Conservation (phyloP, 2,797 vertebrate genomes). For the Cuniculus paca region DNA sequence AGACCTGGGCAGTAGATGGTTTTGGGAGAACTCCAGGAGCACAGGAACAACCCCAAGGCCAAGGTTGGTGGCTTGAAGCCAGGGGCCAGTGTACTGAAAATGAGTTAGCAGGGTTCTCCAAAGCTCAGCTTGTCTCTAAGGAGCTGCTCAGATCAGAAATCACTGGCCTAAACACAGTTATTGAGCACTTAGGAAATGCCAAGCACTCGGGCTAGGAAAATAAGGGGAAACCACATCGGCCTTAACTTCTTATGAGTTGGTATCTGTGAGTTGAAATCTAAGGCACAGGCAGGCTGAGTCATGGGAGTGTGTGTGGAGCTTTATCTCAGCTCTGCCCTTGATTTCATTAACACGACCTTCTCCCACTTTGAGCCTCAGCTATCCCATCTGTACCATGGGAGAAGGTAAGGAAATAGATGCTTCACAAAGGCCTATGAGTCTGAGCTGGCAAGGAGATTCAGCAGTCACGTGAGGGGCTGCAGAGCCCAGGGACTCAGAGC, state of each 20-base stretch:
- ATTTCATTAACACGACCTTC: neutral
- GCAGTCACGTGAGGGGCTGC: neutral
- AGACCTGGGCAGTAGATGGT: neutral
- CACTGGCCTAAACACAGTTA: constrained; percentile 1
- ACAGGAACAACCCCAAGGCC: neutral
- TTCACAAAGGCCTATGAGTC: neutral
- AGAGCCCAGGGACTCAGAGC: neutral
- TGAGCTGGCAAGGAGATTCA: neutral
- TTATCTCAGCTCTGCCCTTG: neutral
- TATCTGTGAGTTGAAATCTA: neutral
- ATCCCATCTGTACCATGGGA: constrained; percentile 68
- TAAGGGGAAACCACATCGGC: neutral
- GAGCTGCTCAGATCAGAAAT: constrained; percentile 31
- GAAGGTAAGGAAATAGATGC: rapidly evolving
- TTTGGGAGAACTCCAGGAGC: neutral
- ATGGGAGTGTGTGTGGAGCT: neutral
- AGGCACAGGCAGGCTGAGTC: neutral
- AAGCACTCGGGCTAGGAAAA: neutral
- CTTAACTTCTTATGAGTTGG: neutral
- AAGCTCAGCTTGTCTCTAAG: neutral
- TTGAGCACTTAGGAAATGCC: neutral
- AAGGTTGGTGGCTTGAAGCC: neutral
- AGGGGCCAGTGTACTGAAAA: neutral
- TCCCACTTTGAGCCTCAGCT: constrained; percentile 63
- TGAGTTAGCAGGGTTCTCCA: neutral